These are phyloP conservation scores for Benitochromis conjunctus DNA, from an alignment of 2,113 vertebrate genomes.

Conservation along the genomic window DNA sequence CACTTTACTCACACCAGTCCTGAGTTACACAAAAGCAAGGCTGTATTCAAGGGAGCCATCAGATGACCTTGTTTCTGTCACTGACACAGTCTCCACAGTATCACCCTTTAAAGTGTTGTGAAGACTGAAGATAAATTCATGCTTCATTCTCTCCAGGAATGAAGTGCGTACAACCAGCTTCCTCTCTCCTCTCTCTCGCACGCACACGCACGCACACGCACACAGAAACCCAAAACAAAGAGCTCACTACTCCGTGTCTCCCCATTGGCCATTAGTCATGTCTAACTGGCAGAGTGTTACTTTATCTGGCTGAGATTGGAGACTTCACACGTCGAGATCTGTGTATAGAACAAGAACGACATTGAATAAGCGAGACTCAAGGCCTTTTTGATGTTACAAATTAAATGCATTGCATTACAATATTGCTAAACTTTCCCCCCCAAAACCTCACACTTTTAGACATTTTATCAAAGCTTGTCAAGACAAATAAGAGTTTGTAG, in stretches of 20 bases:
- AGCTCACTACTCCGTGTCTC: constrained; percentile 20
- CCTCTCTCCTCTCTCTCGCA: background rate
- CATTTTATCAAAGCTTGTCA: background rate
- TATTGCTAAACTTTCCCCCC: background rate
- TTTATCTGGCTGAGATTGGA: background rate
- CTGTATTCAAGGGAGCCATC: constrained; percentile 13
- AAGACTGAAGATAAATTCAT: constrained; percentile 29
- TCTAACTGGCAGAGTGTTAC: constrained; percentile 9
- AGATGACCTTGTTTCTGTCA: constrained; percentile 27
- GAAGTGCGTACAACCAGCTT: background rate
- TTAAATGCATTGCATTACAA: background rate
- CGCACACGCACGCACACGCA: background rate
- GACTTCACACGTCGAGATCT: constrained; percentile 15
- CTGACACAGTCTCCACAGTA: background rate
- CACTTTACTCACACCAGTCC: background rate
- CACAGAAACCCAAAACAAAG: constrained; percentile 56
- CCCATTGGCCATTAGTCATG: constrained; percentile 42
- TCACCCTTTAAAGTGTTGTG: constrained; percentile 16
- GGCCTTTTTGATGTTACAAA: background rate
- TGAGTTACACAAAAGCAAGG: background rate
- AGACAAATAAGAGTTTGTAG: background rate
- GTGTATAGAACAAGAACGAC: background rate
- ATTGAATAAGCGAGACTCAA: background rate
- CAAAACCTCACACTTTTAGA: background rate
- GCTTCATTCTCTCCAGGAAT: constrained; percentile 15